Conservation (phyloP, 2,888 invertebrate genomes). For the Drosophila longiperda region DNA sequence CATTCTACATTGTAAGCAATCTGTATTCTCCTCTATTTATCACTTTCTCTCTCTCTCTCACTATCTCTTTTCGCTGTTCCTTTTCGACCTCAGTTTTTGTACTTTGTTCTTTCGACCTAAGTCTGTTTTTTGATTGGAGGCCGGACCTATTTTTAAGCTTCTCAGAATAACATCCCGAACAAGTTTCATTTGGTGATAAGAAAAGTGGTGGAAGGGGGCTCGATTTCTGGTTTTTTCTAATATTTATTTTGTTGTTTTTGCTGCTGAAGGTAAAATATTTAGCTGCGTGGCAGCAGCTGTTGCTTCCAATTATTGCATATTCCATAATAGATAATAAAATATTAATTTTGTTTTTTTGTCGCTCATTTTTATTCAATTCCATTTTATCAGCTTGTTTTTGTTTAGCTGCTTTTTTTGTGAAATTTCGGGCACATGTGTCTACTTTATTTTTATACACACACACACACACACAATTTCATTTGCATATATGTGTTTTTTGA, state of each 20-base stretch:
- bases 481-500: conserved; percentile 41
- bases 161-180: conserved; percentile 42
- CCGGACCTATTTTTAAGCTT: conserved; percentile 34
- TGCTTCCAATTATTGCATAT: conserved; percentile 21
- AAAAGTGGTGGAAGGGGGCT: conserved; percentile 35
- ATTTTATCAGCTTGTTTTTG: conserved; percentile 68
- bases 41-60: not conserved
- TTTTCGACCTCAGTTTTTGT: not conserved
- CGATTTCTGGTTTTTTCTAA: conserved; percentile 22
- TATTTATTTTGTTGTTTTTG: conserved; percentile 1
- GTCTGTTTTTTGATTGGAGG: conserved; percentile 40
- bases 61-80: not conserved
- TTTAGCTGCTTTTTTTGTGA: conserved; percentile 14
- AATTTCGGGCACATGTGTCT: conserved; percentile 57
- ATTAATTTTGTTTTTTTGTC: conserved; percentile 11
- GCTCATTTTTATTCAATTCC: conserved; percentile 4
- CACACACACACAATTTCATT: conserved; percentile 9
- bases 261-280: conserved; percentile 42
- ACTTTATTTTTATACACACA: conserved; percentile 64
- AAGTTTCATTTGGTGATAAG: conserved; percentile 41
- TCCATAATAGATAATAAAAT: conserved; percentile 31
- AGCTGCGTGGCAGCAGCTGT: conserved; percentile 41
- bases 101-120: conserved; percentile 58
- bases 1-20: not conserved
- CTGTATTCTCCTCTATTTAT: not conserved